Evolutionary conservation across 2,113 vertebrate species (phyloP).

Genomic region (Erythrolamprus reginae): DNA sequence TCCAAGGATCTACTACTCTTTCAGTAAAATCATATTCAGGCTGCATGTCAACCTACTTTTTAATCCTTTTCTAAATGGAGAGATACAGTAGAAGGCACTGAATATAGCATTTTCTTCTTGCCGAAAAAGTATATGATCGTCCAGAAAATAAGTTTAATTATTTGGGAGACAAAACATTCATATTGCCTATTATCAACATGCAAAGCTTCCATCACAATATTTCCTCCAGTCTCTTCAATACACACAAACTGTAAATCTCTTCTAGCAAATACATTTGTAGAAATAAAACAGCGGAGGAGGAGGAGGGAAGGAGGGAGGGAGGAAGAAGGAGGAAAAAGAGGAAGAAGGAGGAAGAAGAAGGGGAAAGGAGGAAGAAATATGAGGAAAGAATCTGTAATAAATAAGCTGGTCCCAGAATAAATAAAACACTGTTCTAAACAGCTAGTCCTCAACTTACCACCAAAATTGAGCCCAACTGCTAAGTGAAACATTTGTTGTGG

Average conservation of each 20-base stretch:
- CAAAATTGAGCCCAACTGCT: too few relatives aligned
- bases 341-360: too few relatives aligned
- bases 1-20: too few relatives aligned
- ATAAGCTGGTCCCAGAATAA: neutral
- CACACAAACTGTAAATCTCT: neutral
- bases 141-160: neutral
- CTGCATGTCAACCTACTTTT: neutral
- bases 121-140: neutral
- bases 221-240: neutral
- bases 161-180: neutral
- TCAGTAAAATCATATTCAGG: too few relatives aligned
- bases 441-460: too few relatives aligned
- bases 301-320: too few relatives aligned
- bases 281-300: neutral
- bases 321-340: too few relatives aligned
- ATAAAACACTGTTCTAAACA: neutral
- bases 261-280: neutral
- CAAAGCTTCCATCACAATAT: neutral
- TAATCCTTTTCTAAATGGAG: neutral
- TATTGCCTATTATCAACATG: neutral
- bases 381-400: neutral
- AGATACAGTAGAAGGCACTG: neutral
- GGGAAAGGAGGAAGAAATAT: too few relatives aligned
- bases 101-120: neutral
- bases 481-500: too few relatives aligned